These are phyloP conservation scores for Campoplex capitator DNA, from an alignment of 2,888 invertebrate species.

Conservation along the genomic window DNA sequence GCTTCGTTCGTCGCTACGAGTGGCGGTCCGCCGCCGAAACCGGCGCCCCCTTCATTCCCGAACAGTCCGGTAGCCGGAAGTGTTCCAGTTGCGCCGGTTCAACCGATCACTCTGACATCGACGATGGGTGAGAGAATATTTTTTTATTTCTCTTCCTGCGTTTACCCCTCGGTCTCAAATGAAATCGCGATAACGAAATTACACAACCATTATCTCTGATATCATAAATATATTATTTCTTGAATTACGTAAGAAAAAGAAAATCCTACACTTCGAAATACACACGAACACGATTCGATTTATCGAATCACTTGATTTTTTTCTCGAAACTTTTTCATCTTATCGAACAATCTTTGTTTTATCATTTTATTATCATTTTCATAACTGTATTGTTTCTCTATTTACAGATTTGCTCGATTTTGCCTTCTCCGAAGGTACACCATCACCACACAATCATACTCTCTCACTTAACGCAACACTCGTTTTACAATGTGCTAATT, in stretches of 20 bases:
- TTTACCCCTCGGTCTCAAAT: background rate
- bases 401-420: conserved; percentile 82
- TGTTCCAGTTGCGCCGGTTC: conserved; percentile 75
- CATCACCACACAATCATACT: conserved; percentile 13
- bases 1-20: conserved; percentile 78
- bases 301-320: background rate
- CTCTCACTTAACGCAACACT: background rate
- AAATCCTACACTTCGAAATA: background rate
- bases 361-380: conserved; percentile 32
- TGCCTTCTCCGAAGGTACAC: conserved; percentile 80
- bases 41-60: conserved; percentile 85
- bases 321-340: background rate
- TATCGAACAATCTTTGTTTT: background rate
- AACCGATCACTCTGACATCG: conserved; percentile 70
- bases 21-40: conserved; percentile 83
- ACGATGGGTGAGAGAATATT: conserved; percentile 76
- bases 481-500: conserved; percentile 2
- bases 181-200: background rate
- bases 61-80: conserved; percentile 80
- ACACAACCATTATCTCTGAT: conserved; percentile 10
- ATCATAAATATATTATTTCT: background rate
- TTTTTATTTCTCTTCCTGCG: background rate
- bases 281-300: conserved; percentile 7
- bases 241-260: background rate
- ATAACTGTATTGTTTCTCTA: conserved; percentile 71